Percentiles rank a stretch among this genome's conserved stretches.
phyloP scores from a whole-genome alignment of 2,888 invertebrate genomes.

The Thyatira batis region DNA sequence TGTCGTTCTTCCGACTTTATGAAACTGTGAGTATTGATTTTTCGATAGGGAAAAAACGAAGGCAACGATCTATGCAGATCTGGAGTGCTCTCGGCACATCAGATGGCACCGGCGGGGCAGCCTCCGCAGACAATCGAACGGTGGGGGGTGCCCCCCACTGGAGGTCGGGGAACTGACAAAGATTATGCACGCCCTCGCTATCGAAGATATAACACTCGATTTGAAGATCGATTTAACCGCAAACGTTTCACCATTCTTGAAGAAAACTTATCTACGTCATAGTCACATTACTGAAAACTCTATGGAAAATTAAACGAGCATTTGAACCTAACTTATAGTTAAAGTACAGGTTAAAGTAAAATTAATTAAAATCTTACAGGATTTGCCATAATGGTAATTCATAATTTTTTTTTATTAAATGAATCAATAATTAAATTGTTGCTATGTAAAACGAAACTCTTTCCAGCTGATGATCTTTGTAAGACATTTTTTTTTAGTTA shows the following conservation, averaged over 20 bases:
- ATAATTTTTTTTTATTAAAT: too few relatives aligned
- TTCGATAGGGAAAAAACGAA: slow-evolving; percentile 82
- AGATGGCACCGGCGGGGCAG: slow-evolving; percentile 82
- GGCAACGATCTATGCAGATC: slow-evolving; percentile 83
- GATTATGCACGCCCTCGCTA: slow-evolving; percentile 49
- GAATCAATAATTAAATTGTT: too few relatives aligned
- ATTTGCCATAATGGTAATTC: too few relatives aligned
- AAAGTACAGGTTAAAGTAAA: too few relatives aligned
- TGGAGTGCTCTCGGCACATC: slow-evolving; percentile 83
- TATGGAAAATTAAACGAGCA: too few relatives aligned
- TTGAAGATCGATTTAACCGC: neutral
- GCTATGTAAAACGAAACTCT: too few relatives aligned
- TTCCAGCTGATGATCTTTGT: too few relatives aligned
- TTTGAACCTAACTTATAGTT: too few relatives aligned
- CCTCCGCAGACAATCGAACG: slow-evolving; percentile 83
- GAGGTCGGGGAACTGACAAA: slow-evolving; percentile 75
- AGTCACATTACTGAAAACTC: neutral
- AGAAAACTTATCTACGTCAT: neutral
- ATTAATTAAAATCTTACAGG: too few relatives aligned
- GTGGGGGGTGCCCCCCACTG: slow-evolving; percentile 65
- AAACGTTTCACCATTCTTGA: too few relatives aligned
- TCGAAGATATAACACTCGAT: slow-evolving; percentile 11
- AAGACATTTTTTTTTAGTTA: too few relatives aligned
- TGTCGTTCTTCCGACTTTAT: slow-evolving; percentile 71
- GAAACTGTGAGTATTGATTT: slow-evolving; percentile 80